These are phyloP conservation scores for Pristis pectinata DNA, from an alignment of 2,797 vertebrate species.

Conservation along the genomic window DNA sequence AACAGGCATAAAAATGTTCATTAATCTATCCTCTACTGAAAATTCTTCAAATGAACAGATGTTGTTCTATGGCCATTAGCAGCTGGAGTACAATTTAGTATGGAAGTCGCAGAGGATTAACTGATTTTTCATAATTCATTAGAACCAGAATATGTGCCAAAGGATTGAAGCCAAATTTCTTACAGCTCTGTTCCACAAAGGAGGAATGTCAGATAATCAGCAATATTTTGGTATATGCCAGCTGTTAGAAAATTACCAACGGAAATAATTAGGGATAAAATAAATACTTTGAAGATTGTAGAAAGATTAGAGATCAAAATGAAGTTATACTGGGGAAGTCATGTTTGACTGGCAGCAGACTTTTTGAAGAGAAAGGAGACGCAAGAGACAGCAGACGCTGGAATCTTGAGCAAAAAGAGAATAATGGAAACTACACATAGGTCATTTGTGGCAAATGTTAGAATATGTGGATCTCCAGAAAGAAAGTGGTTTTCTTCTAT, in stretches of 20 bases:
- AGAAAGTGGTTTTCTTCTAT: not conserved
- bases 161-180: not conserved
- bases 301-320: not conserved
- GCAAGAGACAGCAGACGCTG: no score
- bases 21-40: not conserved
- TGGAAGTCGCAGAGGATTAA: not conserved
- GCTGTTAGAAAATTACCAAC: not conserved
- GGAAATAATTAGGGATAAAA: conserved; percentile 11
- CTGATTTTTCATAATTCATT: not conserved
- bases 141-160: not conserved
- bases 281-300: not conserved
- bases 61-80: not conserved
- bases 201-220: not conserved
- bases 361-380: not conserved
- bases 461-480: not conserved
- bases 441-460: not conserved
- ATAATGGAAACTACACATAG: not conserved
- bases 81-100: no score
- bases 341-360: not conserved
- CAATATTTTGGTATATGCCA: not conserved
- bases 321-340: not conserved
- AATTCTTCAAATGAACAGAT: not conserved
- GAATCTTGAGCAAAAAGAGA: no score
- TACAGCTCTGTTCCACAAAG: not conserved
- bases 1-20: not conserved